phyloP scores from a whole-genome alignment of 1,140 invertebrate genomes.

The Heliconius congener region DNA sequence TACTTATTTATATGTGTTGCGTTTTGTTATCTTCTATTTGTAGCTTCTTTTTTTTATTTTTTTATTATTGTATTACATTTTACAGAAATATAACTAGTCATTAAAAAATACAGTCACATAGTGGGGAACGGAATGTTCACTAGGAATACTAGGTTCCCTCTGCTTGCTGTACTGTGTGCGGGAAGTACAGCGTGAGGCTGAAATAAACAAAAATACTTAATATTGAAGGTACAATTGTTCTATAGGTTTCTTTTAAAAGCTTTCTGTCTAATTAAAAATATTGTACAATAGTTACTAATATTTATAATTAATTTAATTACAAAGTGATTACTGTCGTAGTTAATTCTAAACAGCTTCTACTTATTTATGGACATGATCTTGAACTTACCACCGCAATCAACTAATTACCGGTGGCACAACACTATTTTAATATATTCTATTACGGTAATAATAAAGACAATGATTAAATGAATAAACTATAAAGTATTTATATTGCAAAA shows the following conservation, averaged over 20 bases:
- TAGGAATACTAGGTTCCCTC: no score
- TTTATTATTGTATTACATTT: not conserved
- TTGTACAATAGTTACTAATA: not conserved
- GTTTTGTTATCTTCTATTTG: not conserved
- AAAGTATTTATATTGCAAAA: conserved; percentile 47
- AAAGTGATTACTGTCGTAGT: conserved; percentile 52
- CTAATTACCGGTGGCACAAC: conserved; percentile 51
- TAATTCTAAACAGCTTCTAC: conserved; percentile 24
- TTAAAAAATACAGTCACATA: no score
- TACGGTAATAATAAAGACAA: conserved; percentile 32
- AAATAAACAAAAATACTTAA: no score
- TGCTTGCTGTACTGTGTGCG: no score
- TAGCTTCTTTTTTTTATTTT: not conserved
- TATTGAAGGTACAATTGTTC: no score
- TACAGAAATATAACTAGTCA: no score
- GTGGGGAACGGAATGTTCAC: no score
- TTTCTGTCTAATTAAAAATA: not conserved
- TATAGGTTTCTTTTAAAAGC: no score
- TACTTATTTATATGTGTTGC: conserved; percentile 9
- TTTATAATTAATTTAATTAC: conserved; percentile 22
- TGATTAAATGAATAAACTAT: conserved; percentile 29
- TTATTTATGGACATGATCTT: conserved; percentile 59
- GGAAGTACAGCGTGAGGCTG: no score
- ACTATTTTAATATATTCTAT: conserved; percentile 45
- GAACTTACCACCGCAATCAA: conserved; percentile 63